Evolutionary conservation across 2,888 invertebrate genomes (phyloP).

Genomic region (Cosmia pyralina): DNA sequence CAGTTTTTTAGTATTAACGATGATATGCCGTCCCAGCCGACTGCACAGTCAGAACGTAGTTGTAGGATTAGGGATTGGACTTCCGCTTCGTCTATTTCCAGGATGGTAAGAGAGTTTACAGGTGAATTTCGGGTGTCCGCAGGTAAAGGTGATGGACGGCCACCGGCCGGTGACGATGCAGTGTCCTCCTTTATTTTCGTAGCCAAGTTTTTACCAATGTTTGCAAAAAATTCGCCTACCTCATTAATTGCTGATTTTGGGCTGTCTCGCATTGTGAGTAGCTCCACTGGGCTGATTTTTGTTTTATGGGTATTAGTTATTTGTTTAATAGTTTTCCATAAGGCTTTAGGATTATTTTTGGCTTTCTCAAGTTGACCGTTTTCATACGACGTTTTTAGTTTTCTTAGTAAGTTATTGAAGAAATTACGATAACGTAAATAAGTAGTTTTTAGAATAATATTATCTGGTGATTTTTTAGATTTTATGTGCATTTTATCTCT

Average conservation of each 20-base stretch:
- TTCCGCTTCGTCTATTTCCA: too few species aligned
- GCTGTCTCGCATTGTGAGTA: not conserved
- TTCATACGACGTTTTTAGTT: not conserved
- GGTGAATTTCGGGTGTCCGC: constrained; percentile 1
- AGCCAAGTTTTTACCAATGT: constrained; percentile 2
- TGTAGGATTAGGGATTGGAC: too few species aligned
- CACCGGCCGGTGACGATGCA: not conserved
- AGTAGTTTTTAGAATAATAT: constrained; percentile 6
- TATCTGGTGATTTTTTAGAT: constrained; percentile 6
- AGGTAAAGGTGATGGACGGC: not conserved
- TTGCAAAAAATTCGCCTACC: not conserved
- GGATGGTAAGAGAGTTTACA: too few species aligned
- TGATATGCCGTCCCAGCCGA: not conserved
- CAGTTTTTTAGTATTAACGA: not conserved
- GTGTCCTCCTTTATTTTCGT: not conserved
- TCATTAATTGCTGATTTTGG: not conserved
- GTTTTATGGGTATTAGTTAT: not conserved
- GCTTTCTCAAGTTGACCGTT: not conserved
- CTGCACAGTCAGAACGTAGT: too few species aligned
- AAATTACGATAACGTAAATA: not conserved
- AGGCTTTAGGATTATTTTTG: not conserved
- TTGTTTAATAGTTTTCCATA: constrained; percentile 2
- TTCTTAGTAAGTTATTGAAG: not conserved
- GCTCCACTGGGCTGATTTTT: constrained; percentile 1
- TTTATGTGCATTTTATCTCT: constrained; percentile 7